Evolutionary conservation across 2,797 vertebrate species (phyloP), one percentile per base, ranked within the genome.

Genomic region (Trachops cirrhosus): DNA sequence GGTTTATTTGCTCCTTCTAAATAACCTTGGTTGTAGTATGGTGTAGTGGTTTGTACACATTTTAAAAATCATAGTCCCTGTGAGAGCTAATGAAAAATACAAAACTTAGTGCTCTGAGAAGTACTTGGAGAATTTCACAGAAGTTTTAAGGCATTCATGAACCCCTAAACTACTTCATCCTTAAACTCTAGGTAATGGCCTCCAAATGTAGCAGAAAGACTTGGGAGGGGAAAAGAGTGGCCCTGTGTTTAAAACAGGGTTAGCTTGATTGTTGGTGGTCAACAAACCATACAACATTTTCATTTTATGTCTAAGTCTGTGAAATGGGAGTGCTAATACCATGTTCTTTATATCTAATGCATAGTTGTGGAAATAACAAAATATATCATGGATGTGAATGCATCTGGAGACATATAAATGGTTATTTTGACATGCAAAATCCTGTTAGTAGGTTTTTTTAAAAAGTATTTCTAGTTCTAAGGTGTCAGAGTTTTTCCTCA

Each of bases 271-370:
- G 19, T n/a, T 12, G 39, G 2, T 48, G 14, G 32, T 44, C 39
- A 44, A 26, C 14, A 70, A 62, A 7, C 6, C 18, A n/a, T 34
- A 32, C 18, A 26, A 10, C 11, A 39, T 77, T 89, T 46, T n/a
- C 57, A 75, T 73, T 85, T 93, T 54, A 39, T 93, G 78, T 87
- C 75, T 79, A 77, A 86, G 18, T 78, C 91, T 94, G n/a, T 88
- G 75, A 89, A 86, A 71, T 67, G 71, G 15, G n/a, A 64, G 12
- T 57, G 32, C 34, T 89, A 80, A 64, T 84, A 52, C 22, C 21
- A 32, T 54, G 24, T 22, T 89, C 41, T 79, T 84, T 91, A 57
- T 59, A 84, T 70, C 46, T 37, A 75, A 10, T 44, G 24, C 50
- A 46, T 44, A 91, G 50, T 44, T 50, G 39, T 71, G 52, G 87